Base-by-base conservation (phyloP, 2,113 vertebrate genomes). In the Sardina pilchardus region DNA sequence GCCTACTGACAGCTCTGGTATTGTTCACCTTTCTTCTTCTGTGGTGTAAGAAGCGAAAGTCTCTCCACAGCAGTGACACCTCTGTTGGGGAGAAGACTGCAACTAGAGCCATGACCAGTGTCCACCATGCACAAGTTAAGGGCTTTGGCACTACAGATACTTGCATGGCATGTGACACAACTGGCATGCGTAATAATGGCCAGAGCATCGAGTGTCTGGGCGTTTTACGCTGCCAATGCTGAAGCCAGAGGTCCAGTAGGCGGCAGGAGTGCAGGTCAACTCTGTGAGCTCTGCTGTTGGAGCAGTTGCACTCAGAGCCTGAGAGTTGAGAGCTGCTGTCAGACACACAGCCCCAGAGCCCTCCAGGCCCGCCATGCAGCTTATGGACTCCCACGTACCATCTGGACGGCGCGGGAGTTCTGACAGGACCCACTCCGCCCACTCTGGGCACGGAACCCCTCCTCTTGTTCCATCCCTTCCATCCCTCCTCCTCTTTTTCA, bases 381-480 rank as follows among this genome's bases (percentile, higher is more conserved):
- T 88, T 88, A 21, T 82, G 78, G 82, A 83, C 82, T 82, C 34
- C 39, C 26, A 85, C 86, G 67, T 85, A 83, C 88, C 89, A 89
- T 90, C 83, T 92, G 89, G 87, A 89, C 88, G 67, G 81, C 3
- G 86, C 78, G 83, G 84, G 85, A 84, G 89, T 90, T 91, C 83
- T 89, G 80, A 90, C 21, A 26, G 59, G 21, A 83, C 45, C 9
- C 75, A 47, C 48, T 81, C 43, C 3, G 39, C 83, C 82, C 80
- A 82, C 9, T 30, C 59, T 26, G 59, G 26, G 21, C 59, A 7
- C 59, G n/a, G 26, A 67, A 67, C 59, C 59, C 6, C 48, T 34
- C n/a, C 78, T 47, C 44, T 67, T 6, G 24, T 87, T 26, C 16
- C 56, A 50, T 45, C 36, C n/a, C 19, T 26, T 56, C n/a, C 19